Evolutionary conservation across 2,888 invertebrate species (phyloP).

Genomic region (Chymomyza amoena): DNA sequence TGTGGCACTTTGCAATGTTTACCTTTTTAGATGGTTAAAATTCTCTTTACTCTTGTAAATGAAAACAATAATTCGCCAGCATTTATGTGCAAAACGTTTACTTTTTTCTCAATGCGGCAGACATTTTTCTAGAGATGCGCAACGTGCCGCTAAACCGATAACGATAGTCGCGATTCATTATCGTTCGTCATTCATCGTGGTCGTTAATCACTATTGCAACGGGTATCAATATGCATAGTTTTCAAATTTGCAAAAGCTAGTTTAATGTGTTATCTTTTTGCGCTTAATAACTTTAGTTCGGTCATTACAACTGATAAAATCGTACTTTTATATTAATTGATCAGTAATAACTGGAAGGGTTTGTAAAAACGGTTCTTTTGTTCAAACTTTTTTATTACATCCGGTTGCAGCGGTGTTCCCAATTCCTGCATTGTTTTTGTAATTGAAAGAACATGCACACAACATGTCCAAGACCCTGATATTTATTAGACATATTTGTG

Average conservation of each 20-base stretch:
- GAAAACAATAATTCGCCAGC: conserved; percentile 46
- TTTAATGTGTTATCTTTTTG: too few relatives aligned
- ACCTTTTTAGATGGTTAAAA: conserved; percentile 26
- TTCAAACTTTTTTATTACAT: too few relatives aligned
- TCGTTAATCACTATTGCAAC: not conserved
- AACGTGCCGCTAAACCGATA: not conserved
- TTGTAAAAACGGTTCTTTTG: too few relatives aligned
- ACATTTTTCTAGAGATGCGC: conserved; percentile 36
- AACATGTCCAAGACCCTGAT: conserved; percentile 21
- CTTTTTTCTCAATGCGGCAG: conserved; percentile 64
- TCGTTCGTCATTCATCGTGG: not conserved
- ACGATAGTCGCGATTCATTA: not conserved
- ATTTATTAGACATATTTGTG: conserved; percentile 17
- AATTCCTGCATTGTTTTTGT: not conserved
- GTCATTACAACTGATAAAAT: too few relatives aligned
- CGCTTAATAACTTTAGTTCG: too few relatives aligned
- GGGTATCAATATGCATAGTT: not conserved
- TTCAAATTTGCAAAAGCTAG: not conserved
- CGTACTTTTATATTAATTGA: too few relatives aligned
- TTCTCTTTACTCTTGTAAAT: conserved; percentile 6
- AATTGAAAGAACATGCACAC: not conserved
- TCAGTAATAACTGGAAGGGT: too few relatives aligned
- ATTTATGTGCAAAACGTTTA: conserved; percentile 14
- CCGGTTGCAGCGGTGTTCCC: not conserved
- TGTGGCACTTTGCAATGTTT: conserved; percentile 50